Conservation (phyloP, 2,113 vertebrate species). For the Guaruba guarouba region DNA sequence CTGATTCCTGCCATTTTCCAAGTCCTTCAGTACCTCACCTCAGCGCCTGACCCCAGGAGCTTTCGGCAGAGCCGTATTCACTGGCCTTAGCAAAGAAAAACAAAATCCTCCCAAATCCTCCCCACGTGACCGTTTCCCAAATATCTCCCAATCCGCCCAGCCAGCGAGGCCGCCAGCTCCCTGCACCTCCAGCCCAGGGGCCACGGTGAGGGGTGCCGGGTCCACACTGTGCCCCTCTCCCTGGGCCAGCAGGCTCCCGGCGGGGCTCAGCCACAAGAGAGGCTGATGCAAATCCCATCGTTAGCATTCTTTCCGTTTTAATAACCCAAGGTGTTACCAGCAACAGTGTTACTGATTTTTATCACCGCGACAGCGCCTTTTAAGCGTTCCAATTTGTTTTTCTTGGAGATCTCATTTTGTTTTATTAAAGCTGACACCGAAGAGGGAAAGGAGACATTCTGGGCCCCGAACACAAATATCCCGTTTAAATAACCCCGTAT, state of each 20-base stretch:
- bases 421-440: constrained; percentile 47
- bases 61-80: too few species aligned
- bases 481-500: not conserved
- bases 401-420: constrained; percentile 51
- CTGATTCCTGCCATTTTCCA: not conserved
- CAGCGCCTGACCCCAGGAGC: fast-evolving
- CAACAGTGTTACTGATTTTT: constrained; percentile 62
- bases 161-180: fast-evolving
- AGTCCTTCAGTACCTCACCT: not conserved
- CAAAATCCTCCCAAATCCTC: not conserved
- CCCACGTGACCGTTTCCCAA: fast-evolving
- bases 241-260: not conserved
- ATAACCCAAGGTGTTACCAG: constrained; percentile 68
- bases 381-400: constrained; percentile 57
- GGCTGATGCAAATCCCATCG: constrained; percentile 31
- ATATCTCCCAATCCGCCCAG: fast-evolving
- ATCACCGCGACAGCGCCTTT: constrained; percentile 24
- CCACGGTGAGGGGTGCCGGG: not conserved
- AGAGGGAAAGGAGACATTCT: constrained; percentile 15
- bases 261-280: constrained; percentile 41
- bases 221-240: not conserved
- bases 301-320: constrained; percentile 63
- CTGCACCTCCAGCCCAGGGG: not conserved
- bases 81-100: not conserved
- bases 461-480: constrained; percentile 28